Evolutionary conservation across 2,888 invertebrate genomes (phyloP).

Genomic region (Meganola albula): DNA sequence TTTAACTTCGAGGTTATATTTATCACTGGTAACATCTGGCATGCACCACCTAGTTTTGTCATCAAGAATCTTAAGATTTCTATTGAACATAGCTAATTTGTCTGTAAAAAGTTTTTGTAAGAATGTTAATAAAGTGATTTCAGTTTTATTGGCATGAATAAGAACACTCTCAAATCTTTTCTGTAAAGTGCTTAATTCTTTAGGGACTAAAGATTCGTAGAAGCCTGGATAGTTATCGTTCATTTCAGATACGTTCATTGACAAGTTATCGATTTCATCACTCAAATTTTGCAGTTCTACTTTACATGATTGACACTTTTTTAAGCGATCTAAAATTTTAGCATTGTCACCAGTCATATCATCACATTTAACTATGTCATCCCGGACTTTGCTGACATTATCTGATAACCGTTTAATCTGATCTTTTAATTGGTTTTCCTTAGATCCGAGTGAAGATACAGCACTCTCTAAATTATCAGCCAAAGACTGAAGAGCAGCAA

Average conservation of each 20-base stretch:
- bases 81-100: constrained; percentile 87
- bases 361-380: constrained; percentile 92
- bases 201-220: constrained; percentile 85
- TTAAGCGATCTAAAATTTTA: constrained; percentile 87
- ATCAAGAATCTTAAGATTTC: constrained; percentile 87
- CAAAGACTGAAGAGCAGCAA: constrained; percentile 83
- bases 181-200: constrained; percentile 89
- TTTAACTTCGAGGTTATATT: constrained; percentile 95
- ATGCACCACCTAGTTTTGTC: constrained; percentile 96
- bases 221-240: constrained; percentile 86
- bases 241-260: constrained; percentile 83
- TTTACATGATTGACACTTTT: constrained; percentile 85
- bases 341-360: constrained; percentile 92
- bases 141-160: constrained; percentile 88
- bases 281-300: constrained; percentile 83
- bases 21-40: constrained; percentile 92
- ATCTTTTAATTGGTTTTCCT: constrained; percentile 84
- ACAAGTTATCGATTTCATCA: constrained; percentile 82
- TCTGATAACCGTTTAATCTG: constrained; percentile 85
- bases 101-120: constrained; percentile 92
- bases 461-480: constrained; percentile 86
- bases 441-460: constrained; percentile 84
- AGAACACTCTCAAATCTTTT: constrained; percentile 89
- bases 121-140: constrained; percentile 86
- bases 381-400: constrained; percentile 84